Conservation (phyloP, 2,888 invertebrate species). For the Lysandra coridon region DNA sequence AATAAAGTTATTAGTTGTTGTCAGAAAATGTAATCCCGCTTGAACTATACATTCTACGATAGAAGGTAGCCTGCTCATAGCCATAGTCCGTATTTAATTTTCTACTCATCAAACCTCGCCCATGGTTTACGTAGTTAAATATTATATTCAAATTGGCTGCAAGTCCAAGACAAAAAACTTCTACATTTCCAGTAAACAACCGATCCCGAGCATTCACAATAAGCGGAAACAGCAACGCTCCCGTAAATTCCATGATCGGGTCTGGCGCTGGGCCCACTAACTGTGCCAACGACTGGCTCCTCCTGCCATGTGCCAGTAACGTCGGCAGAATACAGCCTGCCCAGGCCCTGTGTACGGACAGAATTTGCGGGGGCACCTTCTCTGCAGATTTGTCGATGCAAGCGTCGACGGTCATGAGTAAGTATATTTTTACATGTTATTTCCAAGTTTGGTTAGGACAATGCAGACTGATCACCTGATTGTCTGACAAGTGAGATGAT, state of each 20-base stretch:
- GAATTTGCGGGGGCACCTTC: slow-evolving; percentile 91
- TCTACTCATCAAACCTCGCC: no score
- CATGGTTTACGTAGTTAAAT: no score
- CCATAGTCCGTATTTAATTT: no score
- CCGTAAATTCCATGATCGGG: slow-evolving; percentile 85
- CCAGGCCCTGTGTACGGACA: slow-evolving; percentile 85
- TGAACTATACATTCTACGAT: no score
- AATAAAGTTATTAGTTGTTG: no score
- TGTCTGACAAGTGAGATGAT: no score
- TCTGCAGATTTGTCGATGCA: slow-evolving; percentile 85
- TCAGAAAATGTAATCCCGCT: no score
- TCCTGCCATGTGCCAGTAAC: slow-evolving; percentile 88
- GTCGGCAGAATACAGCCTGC: slow-evolving; percentile 81
- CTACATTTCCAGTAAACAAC: slow-evolving; percentile 81
- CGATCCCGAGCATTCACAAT: slow-evolving; percentile 87
- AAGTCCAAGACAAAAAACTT: not conserved
- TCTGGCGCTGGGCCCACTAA: slow-evolving; percentile 83
- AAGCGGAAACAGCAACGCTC: slow-evolving; percentile 87
- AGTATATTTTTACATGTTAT: slow-evolving; percentile 53
- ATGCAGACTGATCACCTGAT: no score
- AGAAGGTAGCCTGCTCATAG: no score
- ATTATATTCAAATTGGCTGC: not conserved
- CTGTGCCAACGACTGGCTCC: slow-evolving; percentile 89
- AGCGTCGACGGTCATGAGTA: slow-evolving; percentile 86
- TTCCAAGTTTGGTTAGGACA: no score